Conservation (phyloP, 2,888 invertebrate species). For the Tenthredo notha region DNA sequence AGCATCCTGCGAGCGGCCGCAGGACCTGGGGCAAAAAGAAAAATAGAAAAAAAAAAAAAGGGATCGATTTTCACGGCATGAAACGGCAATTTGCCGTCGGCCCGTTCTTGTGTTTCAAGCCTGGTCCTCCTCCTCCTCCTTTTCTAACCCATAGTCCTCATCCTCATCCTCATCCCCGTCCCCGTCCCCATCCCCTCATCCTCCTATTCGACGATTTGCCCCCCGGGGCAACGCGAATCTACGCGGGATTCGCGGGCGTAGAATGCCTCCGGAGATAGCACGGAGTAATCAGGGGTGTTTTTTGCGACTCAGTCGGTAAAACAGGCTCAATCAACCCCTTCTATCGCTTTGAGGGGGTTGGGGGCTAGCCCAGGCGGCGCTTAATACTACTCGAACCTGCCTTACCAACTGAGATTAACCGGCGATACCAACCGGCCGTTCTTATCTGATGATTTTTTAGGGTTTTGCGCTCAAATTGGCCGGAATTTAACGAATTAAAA, state of each 20-base stretch:
- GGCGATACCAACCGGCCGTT: constrained; percentile 16
- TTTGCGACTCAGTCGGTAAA: constrained; percentile 61
- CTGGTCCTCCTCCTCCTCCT: constrained; percentile 35
- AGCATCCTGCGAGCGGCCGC: background rate
- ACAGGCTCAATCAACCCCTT: constrained; percentile 70
- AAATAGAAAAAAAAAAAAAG: constrained; percentile 56
- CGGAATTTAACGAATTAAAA: constrained; percentile 55
- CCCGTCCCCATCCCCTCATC: background rate
- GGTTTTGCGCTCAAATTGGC: constrained; percentile 56
- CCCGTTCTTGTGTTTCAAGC: constrained; percentile 49
- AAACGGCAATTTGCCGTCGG: constrained; percentile 62
- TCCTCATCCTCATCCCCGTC: background rate
- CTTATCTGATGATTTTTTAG: constrained; percentile 56
- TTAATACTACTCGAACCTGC: constrained; percentile 51
- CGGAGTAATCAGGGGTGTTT: constrained; percentile 45
- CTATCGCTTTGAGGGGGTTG: constrained; percentile 57
- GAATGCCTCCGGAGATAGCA: constrained; percentile 42
- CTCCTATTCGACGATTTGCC: background rate
- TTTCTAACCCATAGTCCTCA: background rate
- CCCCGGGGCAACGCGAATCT: constrained; percentile 22
- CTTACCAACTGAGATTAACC: constrained; percentile 52
- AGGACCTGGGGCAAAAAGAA: constrained; percentile 52
- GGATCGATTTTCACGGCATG: constrained; percentile 68
- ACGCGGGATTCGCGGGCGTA: background rate
- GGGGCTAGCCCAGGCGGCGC: background rate